A percentile compares a stretch with the other conserved stretches of the same genome.
These are phyloP conservation scores for Sebastes ruberrimus DNA, from an alignment of 2,797 vertebrate genomes.

Conservation along the genomic window DNA sequence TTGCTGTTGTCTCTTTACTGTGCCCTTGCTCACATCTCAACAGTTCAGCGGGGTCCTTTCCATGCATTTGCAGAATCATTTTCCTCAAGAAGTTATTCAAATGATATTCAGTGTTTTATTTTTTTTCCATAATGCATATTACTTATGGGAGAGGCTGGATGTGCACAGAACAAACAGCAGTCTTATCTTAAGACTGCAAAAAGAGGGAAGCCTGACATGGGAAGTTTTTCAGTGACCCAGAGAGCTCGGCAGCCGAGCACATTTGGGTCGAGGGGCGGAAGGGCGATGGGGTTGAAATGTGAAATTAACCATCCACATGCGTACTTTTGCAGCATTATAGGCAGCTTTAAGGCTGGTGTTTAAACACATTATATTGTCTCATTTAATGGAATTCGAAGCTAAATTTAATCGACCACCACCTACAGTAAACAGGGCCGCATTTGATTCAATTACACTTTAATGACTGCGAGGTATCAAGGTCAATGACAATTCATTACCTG, in stretches of 20 bases:
- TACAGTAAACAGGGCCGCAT: slow-evolving; percentile 33
- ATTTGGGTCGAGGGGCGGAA: background rate
- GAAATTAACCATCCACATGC: slow-evolving; percentile 33
- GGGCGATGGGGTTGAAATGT: slow-evolving; percentile 22
- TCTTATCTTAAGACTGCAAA: slow-evolving; percentile 61
- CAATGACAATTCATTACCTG: slow-evolving; percentile 37
- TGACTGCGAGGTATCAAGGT: slow-evolving; percentile 33
- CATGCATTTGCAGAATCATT: slow-evolving; percentile 48
- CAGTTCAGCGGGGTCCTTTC: slow-evolving; percentile 18
- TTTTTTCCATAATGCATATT: slow-evolving; percentile 24
- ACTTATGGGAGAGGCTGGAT: slow-evolving; percentile 25
- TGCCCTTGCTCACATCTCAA: slow-evolving; percentile 33
- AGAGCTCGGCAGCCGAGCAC: slow-evolving; percentile 14
- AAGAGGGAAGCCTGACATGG: slow-evolving; percentile 39
- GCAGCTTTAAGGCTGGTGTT: background rate
- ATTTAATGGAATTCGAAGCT: background rate
- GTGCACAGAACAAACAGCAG: slow-evolving; percentile 7
- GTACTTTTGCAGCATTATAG: background rate
- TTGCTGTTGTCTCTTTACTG: slow-evolving; percentile 24
- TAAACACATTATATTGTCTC: background rate
- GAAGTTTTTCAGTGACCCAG: slow-evolving; percentile 22
- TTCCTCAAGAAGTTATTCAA: slow-evolving; percentile 46
- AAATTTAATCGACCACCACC: slow-evolving; percentile 16
- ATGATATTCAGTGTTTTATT: slow-evolving; percentile 34
- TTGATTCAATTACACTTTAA: slow-evolving; percentile 36